Evolutionary conservation across 2,888 invertebrate species (phyloP).

Genomic region (Coenonympha arcania): DNA sequence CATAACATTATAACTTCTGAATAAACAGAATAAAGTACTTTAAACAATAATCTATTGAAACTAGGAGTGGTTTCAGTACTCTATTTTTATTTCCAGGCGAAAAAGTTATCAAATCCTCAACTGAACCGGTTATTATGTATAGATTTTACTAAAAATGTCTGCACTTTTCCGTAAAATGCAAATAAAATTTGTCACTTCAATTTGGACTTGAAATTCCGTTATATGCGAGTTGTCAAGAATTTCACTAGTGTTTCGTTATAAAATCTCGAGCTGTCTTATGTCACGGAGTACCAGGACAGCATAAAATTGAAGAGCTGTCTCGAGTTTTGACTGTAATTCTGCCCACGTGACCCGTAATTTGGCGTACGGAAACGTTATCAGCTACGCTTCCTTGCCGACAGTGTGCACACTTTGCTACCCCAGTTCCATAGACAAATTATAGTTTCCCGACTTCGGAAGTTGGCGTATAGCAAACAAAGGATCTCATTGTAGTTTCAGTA

Average conservation of each 20-base stretch:
- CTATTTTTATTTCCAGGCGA: too few relatives aligned
- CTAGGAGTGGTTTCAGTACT: too few relatives aligned
- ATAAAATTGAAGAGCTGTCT: conserved; percentile 18
- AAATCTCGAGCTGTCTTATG: conserved; percentile 2
- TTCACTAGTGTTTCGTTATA: not conserved
- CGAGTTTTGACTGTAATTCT: conserved; percentile 34
- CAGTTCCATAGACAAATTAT: too few relatives aligned
- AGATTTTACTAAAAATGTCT: not conserved
- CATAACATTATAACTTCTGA: too few relatives aligned
- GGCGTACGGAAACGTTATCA: conserved; percentile 40
- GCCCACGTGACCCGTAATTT: conserved; percentile 38
- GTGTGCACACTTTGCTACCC: conserved; percentile 32
- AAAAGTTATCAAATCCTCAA: too few relatives aligned
- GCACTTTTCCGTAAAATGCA: not conserved
- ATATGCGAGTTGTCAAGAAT: not conserved
- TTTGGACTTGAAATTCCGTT: not conserved
- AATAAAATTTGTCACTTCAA: not conserved
- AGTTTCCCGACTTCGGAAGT: too few relatives aligned
- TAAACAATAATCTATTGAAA: too few relatives aligned
- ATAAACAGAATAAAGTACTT: too few relatives aligned
- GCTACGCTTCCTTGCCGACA: conserved; percentile 29
- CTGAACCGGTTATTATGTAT: not conserved
- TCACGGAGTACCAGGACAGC: conserved; percentile 4
- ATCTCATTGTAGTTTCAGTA: too few relatives aligned
- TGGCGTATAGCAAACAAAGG: too few relatives aligned